Base-by-base conservation (phyloP, 2,113 vertebrate species). In the Antigone vipio region DNA sequence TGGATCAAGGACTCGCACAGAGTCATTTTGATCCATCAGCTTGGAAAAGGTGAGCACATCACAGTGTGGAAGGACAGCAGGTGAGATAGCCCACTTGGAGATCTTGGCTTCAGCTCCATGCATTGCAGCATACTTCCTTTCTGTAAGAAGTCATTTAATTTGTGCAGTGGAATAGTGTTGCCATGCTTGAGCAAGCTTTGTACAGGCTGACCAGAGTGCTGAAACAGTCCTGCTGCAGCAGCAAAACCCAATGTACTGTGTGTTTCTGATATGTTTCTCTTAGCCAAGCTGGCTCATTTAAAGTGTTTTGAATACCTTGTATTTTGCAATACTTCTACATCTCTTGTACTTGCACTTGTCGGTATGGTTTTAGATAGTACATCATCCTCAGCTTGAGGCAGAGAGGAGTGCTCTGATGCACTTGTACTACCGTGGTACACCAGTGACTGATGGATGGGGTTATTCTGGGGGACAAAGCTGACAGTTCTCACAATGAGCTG, bases 361-460 rank as follows among this genome's bases (percentile, higher is more conserved):
- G 1, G 9, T 42, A 2, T 47, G 38, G n/a, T 14, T 77, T 60
- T 44, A 38, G 18, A 40, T 63, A 5, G 68, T 6, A 9, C 38
- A 15, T 27, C 38, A 6, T 18, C 42, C 42, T 74, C 40, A 18
- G 35, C 7, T 1, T 21, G 71, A 42, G 42, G 62, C 18, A 82
- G 62, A 20, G 44, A 44, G 27, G 34, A 44, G 47, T 45, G 47
- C 38, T 75, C 11, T 30, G 42, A 11, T 55, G 47, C 12, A 2
- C 35, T 32, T 1, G 1, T 38, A 24, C 34, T 32, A 4, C 47
- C 1, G 3, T 64, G 86, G 6, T 20, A 15, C 18, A 9, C 17
- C 30, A 1, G 11, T 22, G 29, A 9, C 71, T 38, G 49, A 32
- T 45, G 49, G 35, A 30, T 12, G 32, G 47, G 38, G 27, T 67